These are phyloP conservation scores for Elymnias hypermnestra DNA, from an alignment of 1,140 invertebrate genomes.

Conservation along the genomic window DNA sequence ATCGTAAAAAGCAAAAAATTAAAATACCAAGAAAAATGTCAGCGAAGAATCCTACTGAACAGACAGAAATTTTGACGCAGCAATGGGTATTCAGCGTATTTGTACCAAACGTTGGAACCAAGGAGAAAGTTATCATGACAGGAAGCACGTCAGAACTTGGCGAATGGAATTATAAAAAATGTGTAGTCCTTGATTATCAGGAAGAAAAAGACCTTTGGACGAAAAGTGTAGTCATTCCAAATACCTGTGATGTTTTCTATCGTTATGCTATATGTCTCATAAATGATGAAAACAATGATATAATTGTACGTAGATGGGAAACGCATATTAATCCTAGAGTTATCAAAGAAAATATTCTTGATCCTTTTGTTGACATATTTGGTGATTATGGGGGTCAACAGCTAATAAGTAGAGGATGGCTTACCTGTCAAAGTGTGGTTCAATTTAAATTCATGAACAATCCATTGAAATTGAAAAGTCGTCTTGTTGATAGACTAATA, in stretches of 20 bases:
- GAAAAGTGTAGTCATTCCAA: slow-evolving; percentile 77
- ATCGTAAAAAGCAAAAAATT: slow-evolving; percentile 52
- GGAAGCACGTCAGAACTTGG: slow-evolving; percentile 53
- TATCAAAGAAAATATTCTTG: slow-evolving; percentile 46
- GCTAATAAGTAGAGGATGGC: slow-evolving; percentile 89
- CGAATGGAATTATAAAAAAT: slow-evolving; percentile 73
- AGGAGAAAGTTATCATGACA: slow-evolving; percentile 52
- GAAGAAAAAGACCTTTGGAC: slow-evolving; percentile 73
- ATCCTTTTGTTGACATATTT: slow-evolving; percentile 75
- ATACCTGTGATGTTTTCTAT: slow-evolving; percentile 82
- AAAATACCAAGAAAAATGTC: slow-evolving; percentile 45
- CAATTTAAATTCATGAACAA: slow-evolving; percentile 92
- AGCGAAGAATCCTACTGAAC: slow-evolving; percentile 27
- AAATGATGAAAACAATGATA: slow-evolving; percentile 74
- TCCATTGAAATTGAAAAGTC: slow-evolving; percentile 88
- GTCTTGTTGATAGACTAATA: slow-evolving; percentile 78
- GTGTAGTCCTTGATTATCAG: slow-evolving; percentile 60
- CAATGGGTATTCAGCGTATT: slow-evolving; percentile 69
- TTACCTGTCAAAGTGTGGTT: slow-evolving; percentile 89
- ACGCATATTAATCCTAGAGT: slow-evolving; percentile 84
- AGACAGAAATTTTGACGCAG: slow-evolving; percentile 39
- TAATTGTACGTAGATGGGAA: slow-evolving; percentile 89
- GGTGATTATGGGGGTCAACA: slow-evolving; percentile 80
- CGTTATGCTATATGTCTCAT: slow-evolving; percentile 86
- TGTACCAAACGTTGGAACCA: slow-evolving; percentile 41